phyloP scores from a whole-genome alignment of 2,797 vertebrate species.

The Chelidonichthys spinosus region DNA sequence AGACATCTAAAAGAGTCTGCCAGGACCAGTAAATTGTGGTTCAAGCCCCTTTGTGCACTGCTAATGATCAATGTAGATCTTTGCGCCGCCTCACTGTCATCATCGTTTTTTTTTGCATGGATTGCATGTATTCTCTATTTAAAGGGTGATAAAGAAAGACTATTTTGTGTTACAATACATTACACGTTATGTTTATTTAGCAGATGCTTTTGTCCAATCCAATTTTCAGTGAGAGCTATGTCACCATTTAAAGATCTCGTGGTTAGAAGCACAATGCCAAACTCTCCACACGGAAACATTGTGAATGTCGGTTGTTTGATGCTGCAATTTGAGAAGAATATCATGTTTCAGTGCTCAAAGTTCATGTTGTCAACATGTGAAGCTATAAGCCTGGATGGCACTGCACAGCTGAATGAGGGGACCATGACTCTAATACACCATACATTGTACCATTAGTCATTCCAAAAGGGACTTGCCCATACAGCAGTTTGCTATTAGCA shows the following conservation, averaged over 20 bases:
- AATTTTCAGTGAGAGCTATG: background rate
- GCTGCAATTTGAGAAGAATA: conserved; percentile 18
- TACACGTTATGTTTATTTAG: background rate
- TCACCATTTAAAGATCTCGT: background rate
- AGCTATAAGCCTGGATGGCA: conserved; percentile 27
- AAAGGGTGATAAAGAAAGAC: background rate
- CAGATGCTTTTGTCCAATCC: background rate
- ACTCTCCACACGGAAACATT: background rate
- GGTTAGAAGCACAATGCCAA: background rate
- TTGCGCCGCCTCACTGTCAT: background rate
- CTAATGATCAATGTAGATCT: conserved; percentile 23
- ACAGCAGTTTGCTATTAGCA: conserved; percentile 59
- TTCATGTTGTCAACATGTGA: conserved; percentile 38
- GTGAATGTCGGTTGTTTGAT: background rate
- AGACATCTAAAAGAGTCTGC: conserved; percentile 65
- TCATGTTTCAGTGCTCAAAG: conserved; percentile 29
- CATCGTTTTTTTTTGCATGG: background rate
- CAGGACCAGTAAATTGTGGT: conserved; percentile 62
- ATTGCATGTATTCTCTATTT: conserved; percentile 2
- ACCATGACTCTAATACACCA: conserved; percentile 5
- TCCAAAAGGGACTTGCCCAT: conserved; percentile 36
- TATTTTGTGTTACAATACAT: background rate
- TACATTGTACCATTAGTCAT: conserved; percentile 33
- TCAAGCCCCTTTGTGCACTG: conserved; percentile 39
- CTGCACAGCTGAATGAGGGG: conserved; percentile 33